A percentile compares a stretch with the other conserved stretches of the same genome.
phyloP scores from a whole-genome alignment of 2,113 vertebrate species.

The Peromyscus maniculatus region DNA sequence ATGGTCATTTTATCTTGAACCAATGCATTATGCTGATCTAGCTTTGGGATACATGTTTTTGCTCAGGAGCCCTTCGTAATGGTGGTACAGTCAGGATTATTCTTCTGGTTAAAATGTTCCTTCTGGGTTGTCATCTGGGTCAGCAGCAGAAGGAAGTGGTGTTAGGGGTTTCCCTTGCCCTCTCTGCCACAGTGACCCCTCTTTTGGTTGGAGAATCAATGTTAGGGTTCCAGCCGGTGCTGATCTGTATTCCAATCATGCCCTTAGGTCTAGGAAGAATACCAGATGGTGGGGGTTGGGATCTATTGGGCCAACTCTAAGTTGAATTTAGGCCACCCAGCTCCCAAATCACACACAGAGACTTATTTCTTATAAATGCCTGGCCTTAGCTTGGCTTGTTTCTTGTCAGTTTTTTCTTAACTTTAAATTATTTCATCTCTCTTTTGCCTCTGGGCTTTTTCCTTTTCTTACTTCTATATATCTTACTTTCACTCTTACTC shows the following conservation, averaged over 20 bases:
- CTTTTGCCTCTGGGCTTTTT: no score
- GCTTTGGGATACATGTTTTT: neutral
- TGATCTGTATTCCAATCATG: neutral
- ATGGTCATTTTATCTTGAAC: neutral
- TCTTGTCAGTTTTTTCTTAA: no score
- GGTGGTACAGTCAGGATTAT: neutral
- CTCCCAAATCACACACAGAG: no score
- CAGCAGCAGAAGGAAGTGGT: neutral
- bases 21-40: neutral
- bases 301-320: neutral
- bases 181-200: neutral
- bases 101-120: neutral
- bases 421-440: no score
- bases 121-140: neutral
- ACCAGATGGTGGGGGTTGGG: neutral
- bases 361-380: no score
- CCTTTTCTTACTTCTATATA: no score
- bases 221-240: neutral
- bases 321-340: neutral
- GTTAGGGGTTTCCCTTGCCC: neutral
- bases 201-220: neutral
- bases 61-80: neutral
- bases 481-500: no score
- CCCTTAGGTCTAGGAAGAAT: neutral
- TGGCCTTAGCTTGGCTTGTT: no score